phyloP scores from a whole-genome alignment of 1,140 invertebrate species.

The Aphelenchoides fujianensis region DNA sequence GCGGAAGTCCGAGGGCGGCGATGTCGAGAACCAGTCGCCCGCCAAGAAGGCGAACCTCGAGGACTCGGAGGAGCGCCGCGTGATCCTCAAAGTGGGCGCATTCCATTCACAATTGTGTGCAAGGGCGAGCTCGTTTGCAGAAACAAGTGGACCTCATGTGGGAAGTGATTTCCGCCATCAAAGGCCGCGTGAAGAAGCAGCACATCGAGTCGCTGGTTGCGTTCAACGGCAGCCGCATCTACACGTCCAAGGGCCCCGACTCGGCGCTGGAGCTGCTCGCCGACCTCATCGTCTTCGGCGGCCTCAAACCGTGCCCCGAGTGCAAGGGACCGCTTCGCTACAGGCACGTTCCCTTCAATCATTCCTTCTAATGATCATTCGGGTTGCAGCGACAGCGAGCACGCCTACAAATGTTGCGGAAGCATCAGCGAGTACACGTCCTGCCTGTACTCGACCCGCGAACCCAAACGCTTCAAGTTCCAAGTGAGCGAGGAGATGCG shows the following conservation, averaged over 20 bases:
- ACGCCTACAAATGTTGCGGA: slow-evolving; percentile 78
- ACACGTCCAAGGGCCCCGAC: slow-evolving; percentile 35
- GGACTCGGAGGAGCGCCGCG: slow-evolving; percentile 11
- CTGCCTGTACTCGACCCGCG: slow-evolving; percentile 73
- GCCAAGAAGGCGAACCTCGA: slow-evolving; percentile 61
- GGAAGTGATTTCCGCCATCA: slow-evolving; percentile 38
- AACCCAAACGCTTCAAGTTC: slow-evolving; percentile 75
- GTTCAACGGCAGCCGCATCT: slow-evolving; percentile 30
- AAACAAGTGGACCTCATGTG: slow-evolving; percentile 51
- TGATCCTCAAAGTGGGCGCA: no score
- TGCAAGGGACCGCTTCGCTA: slow-evolving; percentile 74
- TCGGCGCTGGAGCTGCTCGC: slow-evolving; percentile 75
- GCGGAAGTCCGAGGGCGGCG: neutral
- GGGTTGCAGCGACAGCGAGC: slow-evolving; percentile 27
- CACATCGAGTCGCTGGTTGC: slow-evolving; percentile 43
- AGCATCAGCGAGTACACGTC: slow-evolving; percentile 84
- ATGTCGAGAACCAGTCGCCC: neutral
- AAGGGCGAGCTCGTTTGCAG: no score
- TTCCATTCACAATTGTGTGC: no score
- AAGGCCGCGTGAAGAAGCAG: slow-evolving; percentile 49
- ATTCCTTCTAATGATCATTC: no score
- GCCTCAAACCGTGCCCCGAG: slow-evolving; percentile 73
- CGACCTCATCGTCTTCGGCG: slow-evolving; percentile 84
- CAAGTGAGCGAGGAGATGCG: slow-evolving; percentile 69
- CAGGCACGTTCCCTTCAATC: no score